Percentiles rank a stretch among this genome's conserved stretches.
These are phyloP conservation scores for Heliconius congener DNA, from an alignment of 1,140 invertebrate species.

Conservation along the genomic window DNA sequence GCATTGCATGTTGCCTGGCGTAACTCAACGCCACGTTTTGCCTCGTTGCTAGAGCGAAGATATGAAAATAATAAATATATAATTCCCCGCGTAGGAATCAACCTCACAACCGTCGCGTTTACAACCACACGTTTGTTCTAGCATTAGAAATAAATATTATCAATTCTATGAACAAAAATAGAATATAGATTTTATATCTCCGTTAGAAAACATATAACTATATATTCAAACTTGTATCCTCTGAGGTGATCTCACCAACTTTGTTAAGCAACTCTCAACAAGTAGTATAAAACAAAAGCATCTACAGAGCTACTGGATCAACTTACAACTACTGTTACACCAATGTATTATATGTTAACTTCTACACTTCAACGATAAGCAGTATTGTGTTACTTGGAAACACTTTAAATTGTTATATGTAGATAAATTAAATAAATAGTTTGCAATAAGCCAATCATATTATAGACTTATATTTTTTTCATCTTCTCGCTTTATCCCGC, in stretches of 20 bases:
- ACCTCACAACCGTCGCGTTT: too few species aligned
- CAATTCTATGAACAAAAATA: background rate
- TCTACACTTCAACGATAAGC: background rate
- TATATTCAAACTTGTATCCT: background rate
- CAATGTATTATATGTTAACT: constrained; percentile 1
- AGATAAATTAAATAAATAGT: background rate
- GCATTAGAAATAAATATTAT: background rate
- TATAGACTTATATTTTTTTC: too few species aligned
- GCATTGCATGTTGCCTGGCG: too few species aligned
- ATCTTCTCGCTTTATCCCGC: too few species aligned
- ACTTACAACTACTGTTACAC: constrained; percentile 2
- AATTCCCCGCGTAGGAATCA: too few species aligned
- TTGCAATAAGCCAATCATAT: too few species aligned
- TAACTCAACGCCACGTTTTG: too few species aligned
- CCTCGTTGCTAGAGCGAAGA: too few species aligned
- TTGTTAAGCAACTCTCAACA: background rate
- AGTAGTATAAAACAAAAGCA: constrained; percentile 3
- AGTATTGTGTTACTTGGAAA: background rate
- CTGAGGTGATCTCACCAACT: background rate
- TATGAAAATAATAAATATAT: too few species aligned
- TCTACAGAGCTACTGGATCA: background rate
- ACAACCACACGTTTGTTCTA: too few species aligned
- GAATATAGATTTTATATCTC: background rate
- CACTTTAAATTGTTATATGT: background rate
- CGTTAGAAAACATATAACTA: background rate